These are phyloP conservation scores for Isoperla grammatica DNA, from an alignment of 2,888 invertebrate species.

Conservation along the genomic window DNA sequence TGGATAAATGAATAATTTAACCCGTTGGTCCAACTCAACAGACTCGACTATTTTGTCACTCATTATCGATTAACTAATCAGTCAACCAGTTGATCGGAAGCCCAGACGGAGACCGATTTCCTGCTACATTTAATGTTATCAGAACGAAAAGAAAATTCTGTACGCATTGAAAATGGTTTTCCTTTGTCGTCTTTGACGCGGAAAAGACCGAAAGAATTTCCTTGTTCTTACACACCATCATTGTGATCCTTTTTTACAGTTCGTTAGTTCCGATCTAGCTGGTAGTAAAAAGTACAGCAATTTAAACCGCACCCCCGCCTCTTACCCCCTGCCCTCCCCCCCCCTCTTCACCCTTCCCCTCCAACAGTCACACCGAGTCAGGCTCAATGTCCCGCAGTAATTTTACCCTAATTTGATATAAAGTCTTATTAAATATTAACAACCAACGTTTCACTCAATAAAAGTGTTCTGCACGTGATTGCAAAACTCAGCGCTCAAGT, in stretches of 20 bases:
- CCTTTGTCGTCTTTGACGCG: not conserved
- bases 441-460: not conserved
- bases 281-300: slow-evolving; percentile 11
- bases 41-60: too few species aligned
- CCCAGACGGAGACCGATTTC: not conserved
- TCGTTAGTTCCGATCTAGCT: slow-evolving; percentile 26
- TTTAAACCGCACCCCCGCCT: slow-evolving; percentile 1
- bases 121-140: slow-evolving; percentile 10
- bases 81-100: not conserved
- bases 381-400: not conserved
- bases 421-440: not conserved
- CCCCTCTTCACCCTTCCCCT: not conserved
- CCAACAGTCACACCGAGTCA: not conserved
- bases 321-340: not conserved
- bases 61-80: not conserved
- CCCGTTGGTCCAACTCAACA: too few species aligned
- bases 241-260: slow-evolving; percentile 19
- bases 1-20: too few species aligned
- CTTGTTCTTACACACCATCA: slow-evolving; percentile 3
- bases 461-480: not conserved
- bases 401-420: slow-evolving; percentile 3
- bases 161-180: not conserved
- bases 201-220: slow-evolving; percentile 4
- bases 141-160: not conserved
- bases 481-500: not conserved